These are phyloP conservation scores for Sebastes taczanowskii DNA, from an alignment of 2,797 vertebrate species.

Conservation along the genomic window DNA sequence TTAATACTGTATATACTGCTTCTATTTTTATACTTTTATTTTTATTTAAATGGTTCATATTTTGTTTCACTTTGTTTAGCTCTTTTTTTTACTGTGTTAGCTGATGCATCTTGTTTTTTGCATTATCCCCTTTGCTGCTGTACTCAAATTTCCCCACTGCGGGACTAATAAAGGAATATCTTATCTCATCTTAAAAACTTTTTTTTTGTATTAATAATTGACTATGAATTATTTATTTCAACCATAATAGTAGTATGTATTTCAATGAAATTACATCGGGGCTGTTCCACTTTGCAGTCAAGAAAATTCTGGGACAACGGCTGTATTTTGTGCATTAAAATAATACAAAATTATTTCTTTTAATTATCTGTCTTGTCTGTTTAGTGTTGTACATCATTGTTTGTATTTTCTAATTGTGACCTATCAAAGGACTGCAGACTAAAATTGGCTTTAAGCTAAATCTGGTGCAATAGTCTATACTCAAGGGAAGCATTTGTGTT, in stretches of 20 bases:
- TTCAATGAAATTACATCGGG: neutral
- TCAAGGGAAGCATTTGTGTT: neutral
- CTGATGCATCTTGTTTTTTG: too few relatives aligned
- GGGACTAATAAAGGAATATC: too few relatives aligned
- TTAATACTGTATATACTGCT: too few relatives aligned
- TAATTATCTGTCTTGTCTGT: neutral
- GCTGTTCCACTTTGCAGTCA: neutral
- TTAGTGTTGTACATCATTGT: neutral
- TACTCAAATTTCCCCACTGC: too few relatives aligned
- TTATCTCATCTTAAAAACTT: too few relatives aligned
- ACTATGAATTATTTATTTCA: neutral
- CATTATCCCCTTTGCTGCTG: too few relatives aligned
- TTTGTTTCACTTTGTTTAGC: too few relatives aligned
- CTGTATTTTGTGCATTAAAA: neutral
- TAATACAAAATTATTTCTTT: fast-evolving
- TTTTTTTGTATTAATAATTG: neutral
- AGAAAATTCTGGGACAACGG: too few relatives aligned
- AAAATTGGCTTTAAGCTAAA: neutral
- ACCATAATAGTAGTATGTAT: neutral
- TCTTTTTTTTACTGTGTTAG: too few relatives aligned
- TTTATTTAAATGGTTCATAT: too few relatives aligned
- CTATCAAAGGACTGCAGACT: neutral
- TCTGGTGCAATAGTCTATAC: neutral
- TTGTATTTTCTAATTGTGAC: neutral
- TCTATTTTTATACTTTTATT: too few relatives aligned